Evolutionary conservation across 1,140 invertebrate genomes (phyloP).

Genomic region (Cryptotermes secundus): DNA sequence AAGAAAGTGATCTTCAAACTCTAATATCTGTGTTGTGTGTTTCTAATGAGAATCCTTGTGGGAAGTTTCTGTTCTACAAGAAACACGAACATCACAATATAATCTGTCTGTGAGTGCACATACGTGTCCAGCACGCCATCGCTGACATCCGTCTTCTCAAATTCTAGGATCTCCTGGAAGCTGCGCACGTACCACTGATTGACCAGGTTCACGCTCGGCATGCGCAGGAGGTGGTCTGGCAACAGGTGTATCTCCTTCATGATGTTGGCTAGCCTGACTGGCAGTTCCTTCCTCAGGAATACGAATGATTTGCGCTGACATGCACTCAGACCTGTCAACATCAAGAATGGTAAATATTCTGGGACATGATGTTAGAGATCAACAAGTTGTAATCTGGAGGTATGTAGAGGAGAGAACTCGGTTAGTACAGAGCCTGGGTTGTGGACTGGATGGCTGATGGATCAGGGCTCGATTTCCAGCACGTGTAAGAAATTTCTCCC

Average conservation of each 20-base stretch:
- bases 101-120: slow-evolving; percentile 34
- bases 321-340: slow-evolving; percentile 79
- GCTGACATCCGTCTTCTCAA: slow-evolving; percentile 76
- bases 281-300: slow-evolving; percentile 93
- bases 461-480: too few species aligned
- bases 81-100: too few species aligned
- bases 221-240: slow-evolving; percentile 83
- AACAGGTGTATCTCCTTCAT: slow-evolving; percentile 97
- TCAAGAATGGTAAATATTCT: slow-evolving; percentile 37
- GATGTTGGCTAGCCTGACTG: slow-evolving; percentile 93
- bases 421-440: too few species aligned
- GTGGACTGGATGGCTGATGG: too few species aligned
- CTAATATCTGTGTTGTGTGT: too few species aligned
- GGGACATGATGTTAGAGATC: too few species aligned
- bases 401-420: too few species aligned
- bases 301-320: slow-evolving; percentile 87
- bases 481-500: too few species aligned
- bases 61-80: too few species aligned
- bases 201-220: slow-evolving; percentile 86
- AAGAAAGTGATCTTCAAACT: too few species aligned
- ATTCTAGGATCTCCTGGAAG: slow-evolving; percentile 90
- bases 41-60: too few species aligned
- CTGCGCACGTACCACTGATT: slow-evolving; percentile 89
- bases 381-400: too few species aligned
- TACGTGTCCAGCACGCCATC: slow-evolving; percentile 64